Conservation (phyloP, 37 sponge, comb jelly and placozoan species). For the Chondrosia reniformis region DNA sequence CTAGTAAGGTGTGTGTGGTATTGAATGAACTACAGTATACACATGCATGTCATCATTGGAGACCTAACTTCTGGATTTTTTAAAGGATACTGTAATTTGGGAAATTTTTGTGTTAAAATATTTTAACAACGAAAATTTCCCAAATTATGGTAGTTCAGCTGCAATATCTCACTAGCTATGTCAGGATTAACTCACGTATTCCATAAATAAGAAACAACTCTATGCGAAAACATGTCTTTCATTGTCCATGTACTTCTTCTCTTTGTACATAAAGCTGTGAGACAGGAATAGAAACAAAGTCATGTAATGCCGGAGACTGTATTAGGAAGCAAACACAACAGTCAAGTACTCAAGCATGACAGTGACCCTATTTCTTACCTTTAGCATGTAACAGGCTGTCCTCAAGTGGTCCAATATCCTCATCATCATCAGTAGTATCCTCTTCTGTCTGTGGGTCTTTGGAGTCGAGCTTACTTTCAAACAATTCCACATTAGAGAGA, state of each 20-base stretch:
- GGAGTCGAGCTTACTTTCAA: background rate
- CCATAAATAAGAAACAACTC: constrained; percentile 1
- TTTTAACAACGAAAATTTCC: no score
- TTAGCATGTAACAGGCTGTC: no score
- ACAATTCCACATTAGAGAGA: background rate
- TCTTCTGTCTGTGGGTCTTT: background rate
- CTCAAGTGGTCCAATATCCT: background rate
- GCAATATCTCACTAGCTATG: no score
- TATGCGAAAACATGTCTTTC: background rate
- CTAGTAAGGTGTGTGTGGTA: background rate
- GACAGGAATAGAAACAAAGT: background rate
- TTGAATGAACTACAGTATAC: background rate
- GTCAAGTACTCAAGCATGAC: no score
- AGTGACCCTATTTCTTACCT: no score
- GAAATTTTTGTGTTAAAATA: no score
- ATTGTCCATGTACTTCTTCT: constrained; percentile 11
- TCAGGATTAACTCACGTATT: constrained; percentile 4
- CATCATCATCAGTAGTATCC: background rate
- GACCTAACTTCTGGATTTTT: no score
- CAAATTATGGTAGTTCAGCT: no score
- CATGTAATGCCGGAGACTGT: background rate
- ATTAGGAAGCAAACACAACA: no score
- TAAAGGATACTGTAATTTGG: no score
- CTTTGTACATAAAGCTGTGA: background rate
- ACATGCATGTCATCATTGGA: no score